Evolutionary conservation across 35 echinoderm and acorn worm species (phyloP), one percentile per base, ranked within the genome.

Genomic region (Patiria miniata): DNA sequence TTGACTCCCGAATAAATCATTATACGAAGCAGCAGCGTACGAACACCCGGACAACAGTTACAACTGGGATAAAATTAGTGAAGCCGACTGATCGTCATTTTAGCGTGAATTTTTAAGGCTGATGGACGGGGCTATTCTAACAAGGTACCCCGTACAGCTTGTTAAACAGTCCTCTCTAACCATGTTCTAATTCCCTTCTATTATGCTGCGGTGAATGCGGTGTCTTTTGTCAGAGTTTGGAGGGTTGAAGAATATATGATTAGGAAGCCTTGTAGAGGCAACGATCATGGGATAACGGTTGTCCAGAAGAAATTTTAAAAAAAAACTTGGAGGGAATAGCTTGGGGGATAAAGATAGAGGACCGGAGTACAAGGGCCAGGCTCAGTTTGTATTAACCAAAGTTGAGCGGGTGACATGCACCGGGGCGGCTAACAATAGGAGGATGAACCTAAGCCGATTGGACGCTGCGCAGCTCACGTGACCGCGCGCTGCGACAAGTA

Each of bases 361-460:
- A 23, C 23, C 34, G 0, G 65, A 73, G 65, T 32, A 73, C 65
- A 32, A 73, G 19, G 65, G 65, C 65, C 65, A 73, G 29, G 65
- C 65, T 73, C 65, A 73, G 29, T 73, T 73, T 73, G 65, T 73
- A 73, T 34, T 10, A 73, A 28, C 57, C 28, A 60, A 60, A 60
- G 19, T 73, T 73, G 65, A 73, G 29, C 19, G 34, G 29, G 65
- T 73, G 65, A 73, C 65, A 73, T 73, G 65, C 34, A 73, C 21
- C 19, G 34, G 65, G 34, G 65, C 22, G 21, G 26, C 2, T 73
- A 73, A 73, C 65, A 73, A 73, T 73, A 34, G 65, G 65, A 73
- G 65, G 65, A 73, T 73, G 65, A 36, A 10, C 65, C 65, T 73
- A 73, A 73, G 65, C 65, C 65, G 65, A 73, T 73, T 73, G 65